Conservation (phyloP, 2,888 invertebrate species). For the Lasioglossum lativentre region DNA sequence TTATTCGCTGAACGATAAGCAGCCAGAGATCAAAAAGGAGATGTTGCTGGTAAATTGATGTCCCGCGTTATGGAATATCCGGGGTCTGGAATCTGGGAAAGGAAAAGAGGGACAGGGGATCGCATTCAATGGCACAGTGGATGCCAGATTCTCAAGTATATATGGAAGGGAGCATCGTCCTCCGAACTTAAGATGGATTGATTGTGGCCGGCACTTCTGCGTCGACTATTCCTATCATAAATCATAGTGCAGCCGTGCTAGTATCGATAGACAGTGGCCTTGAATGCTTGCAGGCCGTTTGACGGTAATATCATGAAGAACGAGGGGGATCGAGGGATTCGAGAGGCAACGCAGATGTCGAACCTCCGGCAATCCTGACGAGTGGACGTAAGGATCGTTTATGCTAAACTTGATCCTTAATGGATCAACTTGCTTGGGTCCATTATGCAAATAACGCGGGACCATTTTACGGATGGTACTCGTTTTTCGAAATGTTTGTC, state of each 20-base stretch:
- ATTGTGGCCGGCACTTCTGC: slow-evolving; percentile 52
- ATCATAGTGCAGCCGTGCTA: slow-evolving; percentile 68
- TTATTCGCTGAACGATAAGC: slow-evolving; percentile 10
- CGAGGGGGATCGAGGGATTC: slow-evolving; percentile 22
- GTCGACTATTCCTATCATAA: slow-evolving; percentile 58
- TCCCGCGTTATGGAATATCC: slow-evolving; percentile 55
- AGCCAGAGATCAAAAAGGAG: slow-evolving; percentile 35
- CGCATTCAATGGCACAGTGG: slow-evolving; percentile 46
- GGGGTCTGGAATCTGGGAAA: slow-evolving; percentile 41
- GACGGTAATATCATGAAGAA: slow-evolving; percentile 30
- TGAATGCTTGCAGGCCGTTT: slow-evolving; percentile 61
- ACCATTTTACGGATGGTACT: slow-evolving; percentile 24
- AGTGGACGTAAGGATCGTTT: slow-evolving; percentile 58
- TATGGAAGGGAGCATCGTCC: slow-evolving; percentile 35
- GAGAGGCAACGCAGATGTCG: slow-evolving; percentile 37
- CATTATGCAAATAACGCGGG: slow-evolving; percentile 65
- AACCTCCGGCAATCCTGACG: slow-evolving; percentile 14
- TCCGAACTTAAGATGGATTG: slow-evolving; percentile 58
- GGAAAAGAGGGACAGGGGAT: slow-evolving; percentile 25
- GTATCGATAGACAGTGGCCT: slow-evolving; percentile 64
- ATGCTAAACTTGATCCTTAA: slow-evolving; percentile 57
- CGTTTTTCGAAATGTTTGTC: slow-evolving; percentile 40
- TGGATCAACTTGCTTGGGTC: slow-evolving; percentile 62
- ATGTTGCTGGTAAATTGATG: slow-evolving; percentile 59
- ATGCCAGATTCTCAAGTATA: slow-evolving; percentile 53